phyloP scores from a whole-genome alignment of 2,113 vertebrate genomes.

The Copsychus sechellarum region DNA sequence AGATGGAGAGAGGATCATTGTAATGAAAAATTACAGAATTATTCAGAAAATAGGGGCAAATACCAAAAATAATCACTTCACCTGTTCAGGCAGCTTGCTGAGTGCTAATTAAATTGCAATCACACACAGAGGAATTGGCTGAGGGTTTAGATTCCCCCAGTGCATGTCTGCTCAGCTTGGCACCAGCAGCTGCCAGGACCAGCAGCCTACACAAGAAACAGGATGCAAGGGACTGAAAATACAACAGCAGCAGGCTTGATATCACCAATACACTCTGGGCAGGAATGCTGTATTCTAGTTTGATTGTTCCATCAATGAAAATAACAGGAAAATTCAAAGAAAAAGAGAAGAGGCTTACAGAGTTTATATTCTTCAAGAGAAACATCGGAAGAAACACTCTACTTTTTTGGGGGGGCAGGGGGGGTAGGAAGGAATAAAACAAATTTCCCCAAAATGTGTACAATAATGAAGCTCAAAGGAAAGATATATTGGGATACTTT shows the following conservation, averaged over 20 bases:
- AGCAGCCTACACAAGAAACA: neutral
- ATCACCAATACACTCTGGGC: neutral
- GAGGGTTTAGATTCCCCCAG: neutral
- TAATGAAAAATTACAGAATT: neutral
- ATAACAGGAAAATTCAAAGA: neutral
- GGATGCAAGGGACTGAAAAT: neutral
- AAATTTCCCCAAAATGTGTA: neutral
- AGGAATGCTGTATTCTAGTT: neutral
- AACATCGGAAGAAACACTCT: neutral
- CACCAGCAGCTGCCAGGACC: neutral
- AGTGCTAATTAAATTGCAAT: slow-evolving; percentile 6
- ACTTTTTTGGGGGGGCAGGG: neutral
- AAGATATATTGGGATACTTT: neutral
- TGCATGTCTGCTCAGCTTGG: neutral
- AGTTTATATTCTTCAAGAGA: neutral
- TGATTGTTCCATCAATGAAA: neutral
- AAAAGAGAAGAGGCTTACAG: neutral
- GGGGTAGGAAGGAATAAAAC: neutral
- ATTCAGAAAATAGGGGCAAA: neutral
- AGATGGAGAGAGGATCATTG: neutral
- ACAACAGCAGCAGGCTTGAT: neutral
- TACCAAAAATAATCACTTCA: neutral
- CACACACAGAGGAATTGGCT: neutral
- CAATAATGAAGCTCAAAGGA: neutral
- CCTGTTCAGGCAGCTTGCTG: neutral